Conservation (phyloP, 2,113 vertebrate species). For the Bungarus multicinctus region DNA sequence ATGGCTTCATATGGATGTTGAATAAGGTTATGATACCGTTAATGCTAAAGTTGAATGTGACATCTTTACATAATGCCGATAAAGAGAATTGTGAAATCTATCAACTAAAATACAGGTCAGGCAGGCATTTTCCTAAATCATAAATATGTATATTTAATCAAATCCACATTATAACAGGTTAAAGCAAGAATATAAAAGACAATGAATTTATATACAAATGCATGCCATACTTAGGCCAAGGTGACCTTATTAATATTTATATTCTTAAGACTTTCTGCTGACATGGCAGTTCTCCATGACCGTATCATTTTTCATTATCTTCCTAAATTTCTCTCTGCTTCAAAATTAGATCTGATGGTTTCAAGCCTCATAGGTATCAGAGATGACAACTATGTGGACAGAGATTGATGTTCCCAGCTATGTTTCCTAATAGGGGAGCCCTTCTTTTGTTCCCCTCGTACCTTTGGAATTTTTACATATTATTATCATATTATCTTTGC, state of each 20-base stretch:
- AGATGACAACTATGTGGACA: not conserved
- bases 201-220: not conserved
- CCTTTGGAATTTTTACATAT: not conserved
- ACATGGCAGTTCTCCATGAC: not conserved
- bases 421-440: not conserved
- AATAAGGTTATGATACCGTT: not conserved
- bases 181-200: not conserved
- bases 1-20: not conserved
- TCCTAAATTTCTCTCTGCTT: not conserved
- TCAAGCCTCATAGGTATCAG: not conserved
- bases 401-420: not conserved
- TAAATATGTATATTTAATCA: not conserved
- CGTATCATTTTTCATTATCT: not conserved
- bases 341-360: not conserved
- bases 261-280: not conserved
- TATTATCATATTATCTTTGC: not conserved
- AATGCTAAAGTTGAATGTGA: not conserved
- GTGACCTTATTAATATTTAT: not conserved
- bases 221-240: not conserved
- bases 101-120: not conserved
- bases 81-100: not conserved
- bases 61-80: not conserved
- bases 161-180: not conserved
- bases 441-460: too few relatives aligned
- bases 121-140: not conserved